Evolutionary conservation across 2,113 vertebrate species (phyloP).

Genomic region (Porphyrio hochstetteri): DNA sequence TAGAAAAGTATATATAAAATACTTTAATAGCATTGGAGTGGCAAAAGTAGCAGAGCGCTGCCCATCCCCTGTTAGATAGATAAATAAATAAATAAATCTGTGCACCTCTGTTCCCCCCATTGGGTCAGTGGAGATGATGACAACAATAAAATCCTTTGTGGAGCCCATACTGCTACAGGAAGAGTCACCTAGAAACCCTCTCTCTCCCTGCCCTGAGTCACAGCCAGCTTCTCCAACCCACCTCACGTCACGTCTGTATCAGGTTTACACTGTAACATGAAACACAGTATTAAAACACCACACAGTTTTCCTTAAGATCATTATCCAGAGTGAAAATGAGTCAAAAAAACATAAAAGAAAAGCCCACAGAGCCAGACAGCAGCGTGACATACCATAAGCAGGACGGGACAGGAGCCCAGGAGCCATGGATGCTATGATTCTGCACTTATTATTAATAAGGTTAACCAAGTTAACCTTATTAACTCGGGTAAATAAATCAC

Average conservation of each 20-base stretch:
- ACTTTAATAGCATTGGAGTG: too few relatives aligned
- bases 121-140: too few relatives aligned
- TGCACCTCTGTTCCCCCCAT: too few relatives aligned
- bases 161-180: background rate
- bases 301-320: background rate
- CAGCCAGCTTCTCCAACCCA: background rate
- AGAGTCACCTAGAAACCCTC: background rate
- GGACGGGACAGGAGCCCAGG: background rate
- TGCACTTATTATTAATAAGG: background rate
- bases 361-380: background rate
- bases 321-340: background rate
- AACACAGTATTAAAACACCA: background rate
- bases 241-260: too few relatives aligned
- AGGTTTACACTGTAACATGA: background rate
- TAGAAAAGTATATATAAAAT: background rate
- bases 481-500: background rate
- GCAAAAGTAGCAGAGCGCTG: background rate
- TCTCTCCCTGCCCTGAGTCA: background rate
- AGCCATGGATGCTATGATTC: accelerated
- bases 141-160: background rate
- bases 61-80: background rate
- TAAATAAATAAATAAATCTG: too few relatives aligned
- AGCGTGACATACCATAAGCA: accelerated
- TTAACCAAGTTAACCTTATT: too few relatives aligned
- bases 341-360: background rate